These are phyloP conservation scores for Sycobia sp. DNA, from an alignment of 1,140 invertebrate genomes.

Conservation along the genomic window DNA sequence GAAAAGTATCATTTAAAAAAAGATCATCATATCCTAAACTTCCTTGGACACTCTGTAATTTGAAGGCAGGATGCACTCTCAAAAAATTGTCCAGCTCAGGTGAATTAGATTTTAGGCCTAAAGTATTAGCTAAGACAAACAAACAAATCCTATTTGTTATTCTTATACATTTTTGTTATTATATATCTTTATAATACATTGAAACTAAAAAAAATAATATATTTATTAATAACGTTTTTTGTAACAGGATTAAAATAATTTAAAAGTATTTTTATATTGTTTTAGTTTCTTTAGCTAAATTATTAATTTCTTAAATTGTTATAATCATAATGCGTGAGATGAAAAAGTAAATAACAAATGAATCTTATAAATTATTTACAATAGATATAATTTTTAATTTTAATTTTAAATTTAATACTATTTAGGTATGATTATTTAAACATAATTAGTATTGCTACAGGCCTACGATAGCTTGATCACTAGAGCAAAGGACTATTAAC, in stretches of 20 bases:
- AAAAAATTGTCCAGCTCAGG: constrained; percentile 50
- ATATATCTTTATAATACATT: background rate
- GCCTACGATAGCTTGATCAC: no score
- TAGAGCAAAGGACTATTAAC: no score
- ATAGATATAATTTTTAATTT: no score
- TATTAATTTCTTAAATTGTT: background rate
- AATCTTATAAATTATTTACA: no score
- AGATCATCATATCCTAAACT: constrained; percentile 77
- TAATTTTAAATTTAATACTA: no score
- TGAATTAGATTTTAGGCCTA: constrained; percentile 41
- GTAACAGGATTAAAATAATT: background rate
- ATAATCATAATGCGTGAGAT: no score
- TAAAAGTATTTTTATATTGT: background rate
- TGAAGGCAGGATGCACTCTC: constrained; percentile 55
- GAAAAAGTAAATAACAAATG: no score
- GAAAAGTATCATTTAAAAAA: constrained; percentile 78
- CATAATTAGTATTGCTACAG: no score
- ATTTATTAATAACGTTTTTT: background rate
- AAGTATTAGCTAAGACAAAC: constrained; percentile 20
- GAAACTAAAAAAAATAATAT: background rate
- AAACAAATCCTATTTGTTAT: no score
- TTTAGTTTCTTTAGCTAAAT: background rate
- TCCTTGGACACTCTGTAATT: constrained; percentile 57
- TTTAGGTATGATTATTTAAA: no score
- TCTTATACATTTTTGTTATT: no score